These are phyloP conservation scores for Schizaphis graminum DNA, from an alignment of 2,888 invertebrate genomes.

Conservation along the genomic window DNA sequence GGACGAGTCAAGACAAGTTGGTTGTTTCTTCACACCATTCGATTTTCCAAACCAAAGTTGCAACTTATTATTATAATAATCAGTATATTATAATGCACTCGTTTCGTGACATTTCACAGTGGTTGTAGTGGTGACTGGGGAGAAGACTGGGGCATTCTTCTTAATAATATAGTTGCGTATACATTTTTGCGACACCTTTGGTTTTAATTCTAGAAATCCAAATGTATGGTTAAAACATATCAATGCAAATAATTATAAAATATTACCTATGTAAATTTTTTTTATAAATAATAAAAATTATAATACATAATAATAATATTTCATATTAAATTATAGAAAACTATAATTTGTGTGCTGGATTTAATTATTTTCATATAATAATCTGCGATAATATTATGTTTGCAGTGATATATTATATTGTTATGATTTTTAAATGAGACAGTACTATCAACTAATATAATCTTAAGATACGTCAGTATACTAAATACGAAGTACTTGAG, in stretches of 20 bases:
- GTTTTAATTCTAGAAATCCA: not conserved
- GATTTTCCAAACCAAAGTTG: not conserved
- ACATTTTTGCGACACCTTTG: not conserved
- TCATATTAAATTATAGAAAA: not conserved
- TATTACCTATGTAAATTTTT: not conserved
- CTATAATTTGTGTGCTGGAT: not conserved
- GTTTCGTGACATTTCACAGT: not conserved
- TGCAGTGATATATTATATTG: not conserved
- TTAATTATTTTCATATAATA: not conserved
- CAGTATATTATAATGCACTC: not conserved
- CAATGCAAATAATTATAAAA: not conserved
- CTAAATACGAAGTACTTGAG: not conserved
- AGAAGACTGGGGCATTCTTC: accelerated
- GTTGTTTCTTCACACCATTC: not conserved
- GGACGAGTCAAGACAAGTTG: not conserved
- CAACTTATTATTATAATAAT: not conserved
- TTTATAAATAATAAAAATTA: not conserved
- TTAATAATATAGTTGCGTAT: no score
- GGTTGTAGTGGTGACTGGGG: not conserved
- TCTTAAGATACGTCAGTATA: not conserved
- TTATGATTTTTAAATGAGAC: not conserved
- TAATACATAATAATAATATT: not conserved
- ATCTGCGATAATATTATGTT: not conserved
- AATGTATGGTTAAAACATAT: not conserved
- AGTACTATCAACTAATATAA: not conserved